Evolutionary conservation across 2,797 vertebrate genomes (phyloP), one percentile per base, ranked within the genome.

Genomic region (Pangasius sanitwongsei): DNA sequence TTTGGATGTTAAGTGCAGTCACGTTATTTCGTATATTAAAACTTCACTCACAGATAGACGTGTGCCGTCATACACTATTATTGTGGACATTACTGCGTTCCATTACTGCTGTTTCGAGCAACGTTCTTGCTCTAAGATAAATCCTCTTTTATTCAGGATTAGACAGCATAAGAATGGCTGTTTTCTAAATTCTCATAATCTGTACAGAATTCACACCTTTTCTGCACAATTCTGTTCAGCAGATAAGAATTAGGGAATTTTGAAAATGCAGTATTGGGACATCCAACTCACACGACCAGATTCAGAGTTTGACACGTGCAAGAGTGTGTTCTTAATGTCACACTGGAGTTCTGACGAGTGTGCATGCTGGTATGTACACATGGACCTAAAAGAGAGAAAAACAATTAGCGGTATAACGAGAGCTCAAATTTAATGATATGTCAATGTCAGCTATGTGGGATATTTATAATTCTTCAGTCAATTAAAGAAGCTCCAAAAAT

Each of bases 1-100:
- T 96, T 97, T 96, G 95, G 95, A 96, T 96, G 96, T 97, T 96
- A 93, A 94, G 95, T 95, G 94, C 96, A 96, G 96, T 88, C 74
- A 28, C 6, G 53, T 69, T 85, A 70, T 59, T 74, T 67, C 57
- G 12, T 63, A 63, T 63, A 83, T 63, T 81, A 59, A 81, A 81
- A 20, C 82, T 2, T 53, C 63, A 85, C 44, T 53, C 44, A 53
- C 63, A 31, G 63, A 53, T 34, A 67, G 83, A 69, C n/a, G 15
- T 53, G 28, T 31, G 7, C 3, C 41, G 44, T 84, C 82, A 20
- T 65, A 48, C 28, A 12, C 8, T 50, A 18, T 67, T 65, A 67
- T n/a, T 15, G 41, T 20, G 82, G 61, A n/a, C 44, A 3, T 31
- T 34, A 23, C 44, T n/a, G 63, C 37, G 18, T 6, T 34, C 63